Percentiles rank a stretch among this genome's conserved stretches.
Conservation (phyloP, 2,797 vertebrate species). For the Urophycis tenuis region DNA sequence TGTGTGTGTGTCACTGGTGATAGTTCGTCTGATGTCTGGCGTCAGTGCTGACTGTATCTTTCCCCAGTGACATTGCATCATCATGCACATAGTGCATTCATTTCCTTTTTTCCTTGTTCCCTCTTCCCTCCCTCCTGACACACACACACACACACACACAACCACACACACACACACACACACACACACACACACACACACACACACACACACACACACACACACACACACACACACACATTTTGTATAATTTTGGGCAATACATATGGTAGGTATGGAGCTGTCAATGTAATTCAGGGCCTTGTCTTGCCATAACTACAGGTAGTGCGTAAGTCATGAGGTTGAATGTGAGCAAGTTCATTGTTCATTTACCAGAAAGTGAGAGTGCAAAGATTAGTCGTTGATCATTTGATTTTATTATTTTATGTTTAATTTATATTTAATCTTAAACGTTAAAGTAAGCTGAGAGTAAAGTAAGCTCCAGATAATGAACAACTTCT, state of each 20-base stretch:
- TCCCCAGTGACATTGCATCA: conserved; percentile 59
- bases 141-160: conserved; percentile 21
- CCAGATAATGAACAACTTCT: too few species aligned
- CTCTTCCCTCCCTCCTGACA: conserved; percentile 1
- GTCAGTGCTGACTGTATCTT: conserved; percentile 56
- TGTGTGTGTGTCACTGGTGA: conserved; percentile 12
- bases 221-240: conserved; percentile 22
- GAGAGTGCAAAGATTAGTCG: too few species aligned
- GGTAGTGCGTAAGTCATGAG: not conserved
- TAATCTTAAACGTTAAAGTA: too few species aligned
- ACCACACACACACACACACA: too few species aligned
- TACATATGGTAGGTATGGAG: not conserved
- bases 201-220: conserved; percentile 23
- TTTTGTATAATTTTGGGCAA: not conserved
- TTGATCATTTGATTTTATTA: too few species aligned
- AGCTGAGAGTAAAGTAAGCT: too few species aligned
- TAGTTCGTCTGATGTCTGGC: conserved; percentile 58
- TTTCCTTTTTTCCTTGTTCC: not conserved
- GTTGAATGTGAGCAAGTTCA: not conserved
- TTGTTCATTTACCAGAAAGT: too few species aligned
- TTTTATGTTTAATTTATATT: too few species aligned
- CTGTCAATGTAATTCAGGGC: not conserved
- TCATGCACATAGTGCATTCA: conserved; percentile 38
- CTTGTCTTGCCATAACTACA: not conserved
- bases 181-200: conserved; percentile 21